Evolutionary conservation across 1,140 invertebrate species (phyloP).

Genomic region (Reticulitermes speratus): DNA sequence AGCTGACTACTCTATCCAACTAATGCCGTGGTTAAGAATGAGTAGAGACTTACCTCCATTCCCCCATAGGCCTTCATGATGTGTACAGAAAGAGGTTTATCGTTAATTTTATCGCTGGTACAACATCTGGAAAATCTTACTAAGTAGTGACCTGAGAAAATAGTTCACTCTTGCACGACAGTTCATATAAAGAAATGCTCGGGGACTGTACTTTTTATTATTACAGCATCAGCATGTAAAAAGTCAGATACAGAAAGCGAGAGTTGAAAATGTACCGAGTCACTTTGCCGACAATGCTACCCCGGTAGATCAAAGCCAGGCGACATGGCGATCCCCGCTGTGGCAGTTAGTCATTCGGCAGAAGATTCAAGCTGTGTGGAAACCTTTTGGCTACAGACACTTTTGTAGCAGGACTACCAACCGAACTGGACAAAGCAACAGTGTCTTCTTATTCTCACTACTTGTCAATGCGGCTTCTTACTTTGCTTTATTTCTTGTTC

Average conservation of each 20-base stretch:
- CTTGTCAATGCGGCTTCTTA: conserved; percentile 4
- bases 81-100: too few species aligned
- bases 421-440: conserved; percentile 17
- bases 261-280: conserved; percentile 15
- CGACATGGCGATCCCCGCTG: conserved; percentile 2
- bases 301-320: conserved; percentile 3
- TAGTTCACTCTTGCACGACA: neutral
- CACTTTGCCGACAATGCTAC: conserved; percentile 13
- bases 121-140: too few species aligned
- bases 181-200: neutral
- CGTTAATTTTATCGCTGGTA: too few species aligned
- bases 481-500: conserved; percentile 17
- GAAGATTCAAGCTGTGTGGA: conserved; percentile 14
- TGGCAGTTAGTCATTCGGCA: neutral
- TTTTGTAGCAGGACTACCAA: conserved; percentile 1
- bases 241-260: conserved; percentile 18
- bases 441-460: conserved; percentile 18
- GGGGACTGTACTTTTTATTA: conserved; percentile 15
- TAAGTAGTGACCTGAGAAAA: neutral
- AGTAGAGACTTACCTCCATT: too few species aligned
- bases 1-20: too few species aligned
- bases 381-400: conserved; percentile 17
- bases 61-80: too few species aligned
- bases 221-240: neutral
- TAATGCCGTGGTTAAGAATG: too few species aligned